Evolutionary conservation across 2,797 vertebrate genomes (phyloP).

Genomic region (Propithecus deckenii): DNA sequence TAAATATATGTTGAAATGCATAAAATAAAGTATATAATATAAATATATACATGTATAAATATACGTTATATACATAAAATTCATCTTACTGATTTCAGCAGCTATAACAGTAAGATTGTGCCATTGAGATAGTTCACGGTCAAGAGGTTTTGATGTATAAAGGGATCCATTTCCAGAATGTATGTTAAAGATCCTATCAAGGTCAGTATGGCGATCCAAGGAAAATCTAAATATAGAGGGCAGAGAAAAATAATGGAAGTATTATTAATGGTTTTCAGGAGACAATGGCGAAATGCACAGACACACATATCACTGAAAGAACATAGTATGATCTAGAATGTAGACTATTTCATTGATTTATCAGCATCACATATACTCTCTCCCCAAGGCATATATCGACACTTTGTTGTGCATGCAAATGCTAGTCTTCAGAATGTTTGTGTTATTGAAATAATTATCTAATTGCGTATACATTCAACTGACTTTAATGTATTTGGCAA

Average conservation of each 20-base stretch:
- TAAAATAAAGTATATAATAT: background rate
- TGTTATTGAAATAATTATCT: background rate
- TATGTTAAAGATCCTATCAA: constrained; percentile 96
- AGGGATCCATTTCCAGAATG: constrained; percentile 95
- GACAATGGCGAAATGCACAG: background rate
- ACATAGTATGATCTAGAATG: background rate
- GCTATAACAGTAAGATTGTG: constrained; percentile 96
- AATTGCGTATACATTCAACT: background rate
- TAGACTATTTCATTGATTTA: background rate
- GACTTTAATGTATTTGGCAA: background rate
- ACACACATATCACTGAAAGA: background rate
- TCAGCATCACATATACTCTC: background rate
- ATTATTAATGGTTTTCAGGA: background rate
- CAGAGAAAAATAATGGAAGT: background rate
- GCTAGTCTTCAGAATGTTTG: background rate
- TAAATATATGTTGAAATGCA: background rate
- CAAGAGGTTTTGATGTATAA: constrained; percentile 92
- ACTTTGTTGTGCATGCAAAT: background rate
- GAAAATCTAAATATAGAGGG: constrained; percentile 89
- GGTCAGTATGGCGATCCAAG: constrained; percentile 95
- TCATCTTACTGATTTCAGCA: constrained; percentile 93
- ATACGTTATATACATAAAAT: constrained; percentile 28
- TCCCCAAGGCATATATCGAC: background rate
- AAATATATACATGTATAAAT: background rate
- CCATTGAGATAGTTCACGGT: constrained; percentile 94